Evolutionary conservation across 2,888 invertebrate species (phyloP), one percentile per base, ranked within the genome.

Genomic region (Drosophila mimetica): DNA sequence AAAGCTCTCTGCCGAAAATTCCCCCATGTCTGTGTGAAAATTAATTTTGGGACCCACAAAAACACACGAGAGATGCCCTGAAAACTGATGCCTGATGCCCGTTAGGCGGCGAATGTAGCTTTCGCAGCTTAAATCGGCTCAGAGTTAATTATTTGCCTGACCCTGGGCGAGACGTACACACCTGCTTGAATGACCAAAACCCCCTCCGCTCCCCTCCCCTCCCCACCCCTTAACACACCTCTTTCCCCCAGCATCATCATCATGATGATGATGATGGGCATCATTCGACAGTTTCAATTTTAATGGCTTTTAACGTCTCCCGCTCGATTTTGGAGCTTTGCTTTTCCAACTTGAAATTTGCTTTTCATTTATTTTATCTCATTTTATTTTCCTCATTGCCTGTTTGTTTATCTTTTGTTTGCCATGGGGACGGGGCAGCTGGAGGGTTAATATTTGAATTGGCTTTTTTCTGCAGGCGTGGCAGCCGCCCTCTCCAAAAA

Each of bases 221-320:
- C 65, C 48, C 57, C 53, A 50, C 20, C 32, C 55, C 6, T 22
- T 9, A 3, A 7, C n/a, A 25, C 9, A 36, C 39, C 16, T 30
- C 30, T 18, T 11, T 39, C 6, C 6, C 52, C 25, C 7, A 8
- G 16, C 30, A 2, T 13, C 28, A 32, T 39, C 16, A 20, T 32
- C n/a, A n/a, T n/a, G n/a, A n/a, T n/a, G n/a, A n/a, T n/a, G n/a
- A 7, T 50, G 50, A 22, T 39, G 66, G 42, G 28, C 67, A 67
- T 34, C 75, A 58, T 55, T 84, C 69, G 66, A 78, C 79, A 78
- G 65, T 55, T 78, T 87, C 63, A 63, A 50, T 76, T 85, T 82
- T 82, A 85, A 87, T 85, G 78, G 65, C 82, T 87, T 71, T 81
- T 79, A 70, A 75, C 70, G 47, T 52, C 66, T 37, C 36, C 25